Base-by-base conservation (phyloP, 2,113 vertebrate genomes). In the Erinaceus europaeus region DNA sequence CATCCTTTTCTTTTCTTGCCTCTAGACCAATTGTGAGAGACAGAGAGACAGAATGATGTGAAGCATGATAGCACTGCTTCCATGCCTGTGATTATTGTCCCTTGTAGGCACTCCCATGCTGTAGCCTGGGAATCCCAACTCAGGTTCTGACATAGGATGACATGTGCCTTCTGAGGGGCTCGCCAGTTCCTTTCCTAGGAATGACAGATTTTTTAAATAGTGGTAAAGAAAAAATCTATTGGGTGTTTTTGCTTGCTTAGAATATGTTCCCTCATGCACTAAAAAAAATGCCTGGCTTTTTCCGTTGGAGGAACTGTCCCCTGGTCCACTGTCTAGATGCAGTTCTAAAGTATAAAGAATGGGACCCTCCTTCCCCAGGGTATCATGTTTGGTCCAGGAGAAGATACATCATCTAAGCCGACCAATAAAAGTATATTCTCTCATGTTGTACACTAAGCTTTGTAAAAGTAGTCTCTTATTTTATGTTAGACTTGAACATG, bases 371-470 rank as follows among this genome's bases (percentile, higher is more conserved):
- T 55, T 87, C 82, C 32, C 36, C 42, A 67, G 4, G 12, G 53
- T 65, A 13, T n/a, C 18, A 36, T 23, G 5, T 67, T 88, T 68
- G 5, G 68, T 85, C 88, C 14, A 71, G 21, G 14, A 42, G 32
- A 90, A 81, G 9, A 0, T 9, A 64, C 27, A 36, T 55, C 21
- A 59, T 21, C 4, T 44, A 81, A 59, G 29, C 59, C 21, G 34
- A 36, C 36, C 53, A 87, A 46, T 64, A 32, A 27, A 50, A 89
- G 44, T 75, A 29, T 75, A 75, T 75, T 91, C 32, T 89, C 23
- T 71, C n/a, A 46, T 78, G 15, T 61, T 78, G 32, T 65, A 29
- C 53, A 7, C n/a, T 32, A 42, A 73, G 12, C 38, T 78, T 80
- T 69, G 44, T 90, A 27, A 36, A 88, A 87, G 27, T 38, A 53